Percentiles rank a stretch among this genome's conserved stretches.
Evolutionary conservation across 2,113 vertebrate species (phyloP).

Genomic region (Centropus unirufus): DNA sequence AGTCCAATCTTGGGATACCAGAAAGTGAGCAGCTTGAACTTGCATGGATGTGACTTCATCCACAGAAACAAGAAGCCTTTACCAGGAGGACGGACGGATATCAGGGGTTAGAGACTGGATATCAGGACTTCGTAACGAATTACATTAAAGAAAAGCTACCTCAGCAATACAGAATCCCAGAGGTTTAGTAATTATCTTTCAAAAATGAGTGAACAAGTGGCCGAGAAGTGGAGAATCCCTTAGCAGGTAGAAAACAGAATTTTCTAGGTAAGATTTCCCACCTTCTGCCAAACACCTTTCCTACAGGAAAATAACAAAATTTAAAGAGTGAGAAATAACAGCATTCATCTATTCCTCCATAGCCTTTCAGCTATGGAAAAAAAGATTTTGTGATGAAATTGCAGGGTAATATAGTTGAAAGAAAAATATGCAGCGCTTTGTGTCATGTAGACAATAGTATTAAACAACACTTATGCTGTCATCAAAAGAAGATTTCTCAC

Average conservation of each 20-base stretch:
- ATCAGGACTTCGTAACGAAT: background rate
- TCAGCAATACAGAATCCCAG: background rate
- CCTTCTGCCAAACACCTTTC: background rate
- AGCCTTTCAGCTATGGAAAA: background rate
- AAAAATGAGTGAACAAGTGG: background rate
- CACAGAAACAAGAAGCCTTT: background rate
- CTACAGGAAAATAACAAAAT: background rate
- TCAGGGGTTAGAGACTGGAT: background rate
- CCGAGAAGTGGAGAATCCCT: background rate
- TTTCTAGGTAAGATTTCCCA: background rate
- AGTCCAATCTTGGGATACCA: background rate
- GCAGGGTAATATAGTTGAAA: background rate
- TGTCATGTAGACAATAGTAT: background rate
- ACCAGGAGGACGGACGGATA: background rate
- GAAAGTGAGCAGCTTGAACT: background rate
- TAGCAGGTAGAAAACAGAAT: background rate
- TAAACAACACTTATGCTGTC: background rate
- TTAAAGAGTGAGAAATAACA: background rate
- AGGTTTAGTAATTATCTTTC: background rate
- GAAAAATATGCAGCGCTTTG: background rate
- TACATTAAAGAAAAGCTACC: background rate
- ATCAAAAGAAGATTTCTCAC: background rate
- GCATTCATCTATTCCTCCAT: background rate
- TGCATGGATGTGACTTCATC: background rate
- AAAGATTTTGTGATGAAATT: background rate